A percentile compares a stretch with the other conserved stretches of the same genome.
Conservation (phyloP, 1,140 invertebrate species). For the Oryctes rhinoceros region DNA sequence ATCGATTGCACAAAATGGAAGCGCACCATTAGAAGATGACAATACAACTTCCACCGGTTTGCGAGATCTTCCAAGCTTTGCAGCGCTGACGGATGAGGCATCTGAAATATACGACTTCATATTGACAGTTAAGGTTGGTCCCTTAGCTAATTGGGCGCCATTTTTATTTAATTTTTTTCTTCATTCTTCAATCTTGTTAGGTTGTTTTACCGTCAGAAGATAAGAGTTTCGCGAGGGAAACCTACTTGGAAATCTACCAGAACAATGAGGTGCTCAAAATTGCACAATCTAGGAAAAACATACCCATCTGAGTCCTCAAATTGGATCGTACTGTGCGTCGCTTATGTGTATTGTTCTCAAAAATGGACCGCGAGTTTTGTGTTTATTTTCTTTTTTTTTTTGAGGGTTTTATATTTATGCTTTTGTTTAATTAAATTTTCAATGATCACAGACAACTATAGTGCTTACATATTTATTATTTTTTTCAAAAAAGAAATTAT, state of each 20-base stretch:
- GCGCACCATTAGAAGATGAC: background rate
- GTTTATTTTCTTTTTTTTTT: background rate
- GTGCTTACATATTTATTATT: no score
- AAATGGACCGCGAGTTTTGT: background rate
- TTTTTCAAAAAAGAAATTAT: no score
- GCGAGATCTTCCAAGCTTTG: background rate
- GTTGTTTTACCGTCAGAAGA: slow-evolving; percentile 27
- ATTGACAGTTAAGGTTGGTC: slow-evolving; percentile 30
- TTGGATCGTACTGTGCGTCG: background rate
- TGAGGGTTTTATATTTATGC: background rate
- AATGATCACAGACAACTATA: no score
- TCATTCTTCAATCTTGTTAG: background rate
- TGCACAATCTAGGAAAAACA: background rate
- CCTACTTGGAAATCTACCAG: slow-evolving; percentile 27
- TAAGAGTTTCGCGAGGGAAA: background rate
- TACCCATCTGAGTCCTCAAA: background rate
- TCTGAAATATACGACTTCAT: slow-evolving; percentile 8
- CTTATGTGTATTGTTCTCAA: no score
- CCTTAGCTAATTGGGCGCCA: background rate
- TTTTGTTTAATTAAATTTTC: no score
- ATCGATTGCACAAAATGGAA: background rate
- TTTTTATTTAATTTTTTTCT: background rate
- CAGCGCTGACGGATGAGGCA: background rate
- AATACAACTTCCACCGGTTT: background rate
- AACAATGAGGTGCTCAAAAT: background rate